Conservation (phyloP, 2,888 invertebrate genomes). For the Bellardia pandia region DNA sequence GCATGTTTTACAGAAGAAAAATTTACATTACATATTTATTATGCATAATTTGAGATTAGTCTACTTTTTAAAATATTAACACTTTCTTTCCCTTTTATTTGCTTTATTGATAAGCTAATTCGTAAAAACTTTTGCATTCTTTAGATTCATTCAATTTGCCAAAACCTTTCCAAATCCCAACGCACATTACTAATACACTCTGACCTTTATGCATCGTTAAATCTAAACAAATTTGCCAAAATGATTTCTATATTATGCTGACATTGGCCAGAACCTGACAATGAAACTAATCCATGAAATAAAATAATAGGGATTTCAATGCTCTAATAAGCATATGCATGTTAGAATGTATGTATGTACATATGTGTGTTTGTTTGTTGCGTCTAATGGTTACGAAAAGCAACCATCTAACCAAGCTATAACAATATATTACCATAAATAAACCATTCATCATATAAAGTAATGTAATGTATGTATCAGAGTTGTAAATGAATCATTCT, state of each 20-base stretch:
- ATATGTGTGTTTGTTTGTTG: background rate
- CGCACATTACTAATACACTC: background rate
- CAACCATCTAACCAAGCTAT: slow-evolving; percentile 15
- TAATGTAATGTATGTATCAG: too few species aligned
- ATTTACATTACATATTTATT: too few species aligned
- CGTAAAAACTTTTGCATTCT: too few species aligned
- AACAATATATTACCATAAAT: slow-evolving; percentile 60
- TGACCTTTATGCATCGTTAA: slow-evolving; percentile 13
- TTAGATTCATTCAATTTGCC: too few species aligned
- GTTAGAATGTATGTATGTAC: background rate
- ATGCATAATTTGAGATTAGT: too few species aligned
- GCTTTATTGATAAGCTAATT: too few species aligned
- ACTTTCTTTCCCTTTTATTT: too few species aligned
- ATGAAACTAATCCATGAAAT: slow-evolving; percentile 20
- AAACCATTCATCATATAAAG: slow-evolving; percentile 51
- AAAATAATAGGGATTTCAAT: slow-evolving; percentile 32
- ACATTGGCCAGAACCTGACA: slow-evolving; percentile 24
- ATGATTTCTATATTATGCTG: slow-evolving; percentile 6
- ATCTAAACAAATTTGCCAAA: slow-evolving; percentile 18
- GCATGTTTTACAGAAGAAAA: too few species aligned
- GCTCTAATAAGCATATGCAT: slow-evolving; percentile 4
- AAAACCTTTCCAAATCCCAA: background rate
- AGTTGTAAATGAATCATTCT: too few species aligned
- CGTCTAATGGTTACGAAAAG: slow-evolving; percentile 8
- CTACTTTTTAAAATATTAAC: too few species aligned